Evolutionary conservation across 2,113 vertebrate genomes (phyloP).

Genomic region (Heteronetta atricapilla): DNA sequence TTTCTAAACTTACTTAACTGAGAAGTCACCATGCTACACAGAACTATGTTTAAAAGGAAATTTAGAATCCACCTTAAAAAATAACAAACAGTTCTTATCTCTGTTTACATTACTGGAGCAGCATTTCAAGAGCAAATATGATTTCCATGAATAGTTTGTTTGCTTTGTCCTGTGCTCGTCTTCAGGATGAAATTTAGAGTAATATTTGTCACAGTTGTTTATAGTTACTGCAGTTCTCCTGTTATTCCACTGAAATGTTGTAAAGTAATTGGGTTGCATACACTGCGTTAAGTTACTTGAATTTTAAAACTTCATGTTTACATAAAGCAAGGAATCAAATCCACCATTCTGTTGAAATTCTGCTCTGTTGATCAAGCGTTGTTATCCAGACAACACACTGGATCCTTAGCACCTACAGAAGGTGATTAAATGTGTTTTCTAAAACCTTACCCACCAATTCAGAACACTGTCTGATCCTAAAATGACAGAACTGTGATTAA

Average conservation of each 20-base stretch:
- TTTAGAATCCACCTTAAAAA: neutral
- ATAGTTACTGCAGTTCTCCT: neutral
- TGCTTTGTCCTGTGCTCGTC: neutral
- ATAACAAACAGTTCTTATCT: neutral
- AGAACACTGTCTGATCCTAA: neutral
- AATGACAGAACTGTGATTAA: neutral
- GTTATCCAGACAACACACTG: neutral
- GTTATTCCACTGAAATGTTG: neutral
- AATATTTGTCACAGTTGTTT: neutral
- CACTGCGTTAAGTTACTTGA: neutral
- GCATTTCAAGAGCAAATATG: neutral
- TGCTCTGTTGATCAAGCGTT: neutral
- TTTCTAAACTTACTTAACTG: neutral
- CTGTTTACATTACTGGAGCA: neutral
- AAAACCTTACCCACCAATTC: neutral
- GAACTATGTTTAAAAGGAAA: neutral
- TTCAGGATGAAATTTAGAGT: neutral
- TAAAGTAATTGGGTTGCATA: neutral
- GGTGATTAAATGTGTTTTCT: neutral
- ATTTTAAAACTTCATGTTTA: neutral
- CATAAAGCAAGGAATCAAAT: neutral
- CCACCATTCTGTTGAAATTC: neutral
- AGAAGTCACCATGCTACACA: neutral
- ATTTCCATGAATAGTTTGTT: neutral
- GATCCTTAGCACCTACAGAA: neutral